Evolutionary conservation across 2,797 vertebrate species (phyloP).

Genomic region (Choloepus didactylus): DNA sequence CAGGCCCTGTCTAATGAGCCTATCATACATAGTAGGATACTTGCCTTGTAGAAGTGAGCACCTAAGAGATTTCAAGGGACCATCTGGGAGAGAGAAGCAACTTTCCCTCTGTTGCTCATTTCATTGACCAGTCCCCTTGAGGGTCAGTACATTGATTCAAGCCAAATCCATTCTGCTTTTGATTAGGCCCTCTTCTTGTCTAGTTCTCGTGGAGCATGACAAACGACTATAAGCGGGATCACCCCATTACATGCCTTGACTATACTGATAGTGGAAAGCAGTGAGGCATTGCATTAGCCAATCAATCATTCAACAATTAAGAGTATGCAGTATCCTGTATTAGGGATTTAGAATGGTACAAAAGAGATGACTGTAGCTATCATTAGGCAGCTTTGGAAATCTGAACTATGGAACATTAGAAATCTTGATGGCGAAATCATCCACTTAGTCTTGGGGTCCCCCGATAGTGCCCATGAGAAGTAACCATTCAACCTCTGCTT

Average conservation of each 20-base stretch:
- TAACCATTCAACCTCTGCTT: background rate
- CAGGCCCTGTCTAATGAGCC: background rate
- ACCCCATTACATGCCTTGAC: background rate
- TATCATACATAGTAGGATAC: background rate
- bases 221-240: background rate
- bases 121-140: background rate
- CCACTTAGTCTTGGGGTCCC: background rate
- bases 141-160: background rate
- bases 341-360: background rate
- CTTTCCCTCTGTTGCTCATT: background rate
- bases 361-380: background rate
- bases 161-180: slow-evolving; percentile 8
- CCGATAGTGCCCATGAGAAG: background rate
- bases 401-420: background rate
- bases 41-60: background rate
- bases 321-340: background rate
- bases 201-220: background rate
- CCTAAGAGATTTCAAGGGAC: slow-evolving; percentile 22
- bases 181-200: background rate
- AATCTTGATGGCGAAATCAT: background rate
- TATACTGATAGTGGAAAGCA: background rate
- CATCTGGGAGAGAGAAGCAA: background rate
- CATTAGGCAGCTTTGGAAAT: background rate
- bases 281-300: background rate
- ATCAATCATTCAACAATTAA: background rate